phyloP scores from a whole-genome alignment of 2,797 vertebrate species.

The Propithecus perrieri region DNA sequence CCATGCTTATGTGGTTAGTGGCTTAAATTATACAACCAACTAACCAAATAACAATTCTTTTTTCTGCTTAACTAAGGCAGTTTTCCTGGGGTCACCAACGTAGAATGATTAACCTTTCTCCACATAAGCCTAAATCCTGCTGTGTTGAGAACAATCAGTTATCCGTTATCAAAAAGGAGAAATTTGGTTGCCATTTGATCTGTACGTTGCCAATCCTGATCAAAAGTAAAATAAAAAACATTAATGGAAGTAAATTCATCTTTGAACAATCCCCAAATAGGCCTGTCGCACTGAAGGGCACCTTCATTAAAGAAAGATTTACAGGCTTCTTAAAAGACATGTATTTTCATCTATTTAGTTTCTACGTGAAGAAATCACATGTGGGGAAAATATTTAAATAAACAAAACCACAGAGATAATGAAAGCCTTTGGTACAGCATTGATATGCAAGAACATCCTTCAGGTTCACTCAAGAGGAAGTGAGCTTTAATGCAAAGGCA shows the following conservation, averaged over 20 bases:
- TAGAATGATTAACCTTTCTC: not conserved
- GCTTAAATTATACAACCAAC: slow-evolving; percentile 64
- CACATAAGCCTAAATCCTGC: not conserved
- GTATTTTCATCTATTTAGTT: slow-evolving; percentile 60
- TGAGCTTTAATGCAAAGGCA: slow-evolving; percentile 47
- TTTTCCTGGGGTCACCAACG: not conserved
- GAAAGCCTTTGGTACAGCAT: slow-evolving; percentile 42
- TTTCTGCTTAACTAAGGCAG: slow-evolving; percentile 37
- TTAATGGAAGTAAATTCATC: slow-evolving; percentile 35
- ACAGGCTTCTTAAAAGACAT: slow-evolving; percentile 40
- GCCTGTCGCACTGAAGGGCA: not conserved
- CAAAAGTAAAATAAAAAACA: slow-evolving; percentile 33
- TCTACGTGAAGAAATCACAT: slow-evolving; percentile 60
- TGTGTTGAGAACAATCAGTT: not conserved
- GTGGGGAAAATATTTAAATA: slow-evolving; percentile 58
- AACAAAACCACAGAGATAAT: slow-evolving; percentile 60
- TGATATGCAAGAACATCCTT: slow-evolving; percentile 53
- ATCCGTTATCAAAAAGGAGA: not conserved
- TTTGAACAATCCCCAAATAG: slow-evolving; percentile 38
- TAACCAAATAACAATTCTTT: slow-evolving; percentile 50
- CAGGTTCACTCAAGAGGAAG: slow-evolving; percentile 53
- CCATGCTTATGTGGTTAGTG: slow-evolving; percentile 51
- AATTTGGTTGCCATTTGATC: not conserved
- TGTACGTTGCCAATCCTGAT: slow-evolving; percentile 21
- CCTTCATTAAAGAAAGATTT: slow-evolving; percentile 52